phyloP scores from a whole-genome alignment of 2,113 vertebrate species.

The Sclerurus mexicanus region DNA sequence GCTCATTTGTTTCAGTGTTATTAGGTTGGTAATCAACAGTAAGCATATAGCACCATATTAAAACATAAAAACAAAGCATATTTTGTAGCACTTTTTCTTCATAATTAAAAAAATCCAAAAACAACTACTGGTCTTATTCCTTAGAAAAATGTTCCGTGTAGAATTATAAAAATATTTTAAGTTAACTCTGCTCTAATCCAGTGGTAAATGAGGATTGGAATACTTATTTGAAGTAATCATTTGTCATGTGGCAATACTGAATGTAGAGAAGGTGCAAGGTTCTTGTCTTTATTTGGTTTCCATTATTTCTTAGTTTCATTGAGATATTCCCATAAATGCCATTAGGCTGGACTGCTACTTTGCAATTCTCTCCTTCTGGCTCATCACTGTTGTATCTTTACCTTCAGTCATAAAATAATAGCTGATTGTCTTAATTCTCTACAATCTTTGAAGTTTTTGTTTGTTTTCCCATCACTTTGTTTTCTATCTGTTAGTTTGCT shows the following conservation, averaged over 20 bases:
- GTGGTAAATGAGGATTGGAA: neutral
- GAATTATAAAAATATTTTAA: neutral
- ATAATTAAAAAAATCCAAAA: neutral
- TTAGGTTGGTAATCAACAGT: neutral
- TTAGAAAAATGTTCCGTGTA: neutral
- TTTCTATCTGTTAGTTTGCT: neutral
- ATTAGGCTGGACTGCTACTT: neutral
- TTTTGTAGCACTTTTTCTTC: neutral
- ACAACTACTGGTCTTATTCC: neutral
- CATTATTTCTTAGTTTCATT: neutral
- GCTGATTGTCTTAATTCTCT: neutral
- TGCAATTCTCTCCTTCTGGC: neutral
- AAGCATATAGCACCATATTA: neutral
- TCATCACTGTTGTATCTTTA: neutral
- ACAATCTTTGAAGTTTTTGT: neutral
- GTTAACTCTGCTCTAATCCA: neutral
- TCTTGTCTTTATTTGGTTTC: neutral
- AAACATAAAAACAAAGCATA: neutral
- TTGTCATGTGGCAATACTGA: neutral
- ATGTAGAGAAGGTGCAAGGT: neutral
- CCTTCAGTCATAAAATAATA: conserved; percentile 5
- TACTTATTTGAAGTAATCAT: neutral
- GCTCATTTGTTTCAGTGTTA: neutral
- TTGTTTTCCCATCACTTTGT: neutral
- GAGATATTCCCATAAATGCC: neutral